Base-by-base conservation (phyloP, 2,113 vertebrate species). In the Aplodontia rufa region DNA sequence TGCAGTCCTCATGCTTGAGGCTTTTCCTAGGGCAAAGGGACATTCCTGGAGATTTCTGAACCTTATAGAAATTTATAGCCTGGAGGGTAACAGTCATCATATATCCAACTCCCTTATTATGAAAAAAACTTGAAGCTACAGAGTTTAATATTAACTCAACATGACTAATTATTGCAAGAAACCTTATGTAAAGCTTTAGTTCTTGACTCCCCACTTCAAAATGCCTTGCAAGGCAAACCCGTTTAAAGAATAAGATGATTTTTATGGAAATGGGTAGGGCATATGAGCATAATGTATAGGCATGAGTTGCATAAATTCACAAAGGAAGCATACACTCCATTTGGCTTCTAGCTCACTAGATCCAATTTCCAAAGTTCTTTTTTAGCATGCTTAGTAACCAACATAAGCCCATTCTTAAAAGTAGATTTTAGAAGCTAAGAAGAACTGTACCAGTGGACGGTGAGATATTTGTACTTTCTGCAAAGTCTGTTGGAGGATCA, bases 41-140 rank as follows among this genome's bases (percentile, higher is more conserved):
- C 45, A 66, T 40, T 84, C 93, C 20, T 80, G 90, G 64, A 90
- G 24, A 75, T 83, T 69, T 80, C 14, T 84, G 37, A 87, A 92
- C 76, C 51, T 79, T 87, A 16, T 8, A n/a, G 69, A 92, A 87
- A 82, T 28, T 69, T 90, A 87, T 1, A 92, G 19, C 28, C 14
- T n/a, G 37, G 40, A 91, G 12, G 35, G 16, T 17, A 91, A 6
- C 17, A 81, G 5, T 72, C 30, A 75, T 42, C 78, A 68, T 42
- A 69, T n/a, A 53, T 40, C 82, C 55, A 86, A 75, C 37, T 75
- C 7, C 17, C 22, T 93, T 82, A 58, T 71, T 5, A 42, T 42
- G 8, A 62, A 75, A 78, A 89, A 82, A 68, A 86, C 2, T 35
- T 87, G 37, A 78, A 62, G 20, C 20, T 89, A 93, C n/a, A 81